A percentile compares a stretch with the other conserved stretches of the same genome.
Conservation (phyloP, 2,797 vertebrate species). For the Carapus acus region DNA sequence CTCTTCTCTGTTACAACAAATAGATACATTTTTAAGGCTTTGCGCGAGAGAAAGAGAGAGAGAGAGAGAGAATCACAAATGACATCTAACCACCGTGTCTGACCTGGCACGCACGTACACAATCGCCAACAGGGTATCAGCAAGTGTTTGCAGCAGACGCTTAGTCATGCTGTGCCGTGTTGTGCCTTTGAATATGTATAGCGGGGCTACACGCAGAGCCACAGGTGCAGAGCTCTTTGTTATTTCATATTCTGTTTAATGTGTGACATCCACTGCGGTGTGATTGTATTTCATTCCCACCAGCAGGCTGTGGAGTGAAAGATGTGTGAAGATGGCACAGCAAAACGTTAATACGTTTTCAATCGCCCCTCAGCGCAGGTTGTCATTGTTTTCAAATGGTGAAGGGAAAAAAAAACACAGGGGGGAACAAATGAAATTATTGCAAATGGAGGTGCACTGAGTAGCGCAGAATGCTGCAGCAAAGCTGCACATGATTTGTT, state of each 20-base stretch:
- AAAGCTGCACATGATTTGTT: not conserved
- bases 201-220: slow-evolving; percentile 20
- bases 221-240: slow-evolving; percentile 32
- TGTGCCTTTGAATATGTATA: slow-evolving; percentile 42
- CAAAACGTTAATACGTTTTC: slow-evolving; percentile 25
- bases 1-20: too few species aligned
- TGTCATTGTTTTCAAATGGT: not conserved
- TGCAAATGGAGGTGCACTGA: slow-evolving; percentile 1
- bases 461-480: not conserved
- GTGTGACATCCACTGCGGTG: slow-evolving; percentile 26
- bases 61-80: too few species aligned
- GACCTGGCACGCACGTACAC: not conserved
- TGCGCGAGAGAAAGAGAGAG: too few species aligned
- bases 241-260: slow-evolving; percentile 37
- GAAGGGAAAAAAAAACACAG: not conserved
- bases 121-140: slow-evolving; percentile 13
- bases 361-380: slow-evolving; percentile 4
- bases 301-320: slow-evolving; percentile 9
- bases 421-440: not conserved
- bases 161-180: slow-evolving; percentile 10
- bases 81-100: too few species aligned
- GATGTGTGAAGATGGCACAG: slow-evolving; percentile 19
- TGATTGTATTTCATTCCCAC: slow-evolving; percentile 16
- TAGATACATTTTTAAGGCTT: too few species aligned
- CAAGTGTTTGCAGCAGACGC: slow-evolving; percentile 12